Evolutionary conservation across 2,888 invertebrate species (phyloP).

Genomic region (Branchipolynoe longqiensis): DNA sequence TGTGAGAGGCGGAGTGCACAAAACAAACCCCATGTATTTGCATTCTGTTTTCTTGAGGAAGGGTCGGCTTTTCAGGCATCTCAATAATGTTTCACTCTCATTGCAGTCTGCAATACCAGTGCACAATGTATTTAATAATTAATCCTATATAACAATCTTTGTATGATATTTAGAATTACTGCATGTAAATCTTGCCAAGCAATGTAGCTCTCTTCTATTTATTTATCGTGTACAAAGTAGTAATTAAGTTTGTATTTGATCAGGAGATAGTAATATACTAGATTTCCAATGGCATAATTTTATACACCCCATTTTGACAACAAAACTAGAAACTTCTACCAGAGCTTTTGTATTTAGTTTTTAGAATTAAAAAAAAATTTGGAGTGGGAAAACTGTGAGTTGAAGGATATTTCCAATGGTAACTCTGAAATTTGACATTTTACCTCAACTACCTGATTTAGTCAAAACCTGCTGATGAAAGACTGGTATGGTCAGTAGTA

Average conservation of each 20-base stretch:
- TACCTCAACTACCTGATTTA: too few species aligned
- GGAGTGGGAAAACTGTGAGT: background rate
- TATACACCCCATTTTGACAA: background rate
- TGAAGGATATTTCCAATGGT: too few species aligned
- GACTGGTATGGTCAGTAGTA: too few species aligned
- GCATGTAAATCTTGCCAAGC: conserved; percentile 56
- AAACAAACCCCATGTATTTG: conserved; percentile 4
- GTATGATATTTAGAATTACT: conserved; percentile 53
- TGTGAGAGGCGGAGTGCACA: background rate
- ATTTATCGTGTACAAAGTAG: conserved; percentile 56
- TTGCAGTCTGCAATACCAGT: conserved; percentile 24
- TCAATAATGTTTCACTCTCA: too few species aligned
- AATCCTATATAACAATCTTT: background rate
- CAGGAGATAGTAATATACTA: too few species aligned
- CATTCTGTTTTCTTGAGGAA: background rate
- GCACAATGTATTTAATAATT: background rate
- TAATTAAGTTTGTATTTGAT: conserved; percentile 14
- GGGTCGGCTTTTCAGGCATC: too few species aligned
- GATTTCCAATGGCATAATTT: background rate
- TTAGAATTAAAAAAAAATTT: background rate
- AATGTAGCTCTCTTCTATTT: conserved; percentile 38
- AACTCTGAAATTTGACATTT: too few species aligned
- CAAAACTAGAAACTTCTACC: background rate
- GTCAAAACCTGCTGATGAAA: too few species aligned
- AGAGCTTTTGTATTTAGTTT: conserved; percentile 22